Percentiles rank a stretch among this genome's conserved stretches.
phyloP scores from a whole-genome alignment of 2,888 invertebrate species.

The Ectemnius cavifrons region DNA sequence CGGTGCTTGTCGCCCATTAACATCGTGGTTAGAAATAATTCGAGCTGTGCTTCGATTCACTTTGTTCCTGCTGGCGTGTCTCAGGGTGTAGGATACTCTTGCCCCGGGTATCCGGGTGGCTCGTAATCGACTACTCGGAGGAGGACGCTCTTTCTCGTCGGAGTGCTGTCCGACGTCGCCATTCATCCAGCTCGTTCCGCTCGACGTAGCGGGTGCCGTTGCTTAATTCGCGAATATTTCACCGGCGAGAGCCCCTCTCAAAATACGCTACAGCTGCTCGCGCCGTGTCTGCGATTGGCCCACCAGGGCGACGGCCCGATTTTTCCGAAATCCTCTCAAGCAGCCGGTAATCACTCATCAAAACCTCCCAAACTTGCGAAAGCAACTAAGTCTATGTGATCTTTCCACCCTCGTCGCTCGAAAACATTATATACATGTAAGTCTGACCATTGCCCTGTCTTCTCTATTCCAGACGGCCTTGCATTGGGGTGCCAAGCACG shows the following conservation, averaged over 20 bases:
- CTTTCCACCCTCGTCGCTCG: too few species aligned
- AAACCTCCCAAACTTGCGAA: neutral
- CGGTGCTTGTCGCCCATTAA: conserved; percentile 14
- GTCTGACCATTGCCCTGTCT: conserved; percentile 45
- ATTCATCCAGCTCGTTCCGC: conserved; percentile 69
- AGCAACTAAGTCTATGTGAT: too few species aligned
- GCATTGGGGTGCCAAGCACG: conserved; percentile 98
- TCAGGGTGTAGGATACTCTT: conserved; percentile 10
- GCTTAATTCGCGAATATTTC: conserved; percentile 73
- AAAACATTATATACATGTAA: too few species aligned
- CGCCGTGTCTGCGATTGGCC: conserved; percentile 68
- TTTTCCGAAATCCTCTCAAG: conserved; percentile 42
- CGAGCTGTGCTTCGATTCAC: conserved; percentile 39
- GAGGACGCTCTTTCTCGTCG: conserved; percentile 43
- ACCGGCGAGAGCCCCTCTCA: conserved; percentile 63
- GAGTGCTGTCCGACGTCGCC: conserved; percentile 68
- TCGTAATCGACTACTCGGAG: conserved; percentile 46
- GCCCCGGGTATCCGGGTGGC: conserved; percentile 6
- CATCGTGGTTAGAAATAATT: conserved; percentile 36
- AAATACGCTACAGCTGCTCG: conserved; percentile 75
- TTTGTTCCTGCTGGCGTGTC: conserved; percentile 34
- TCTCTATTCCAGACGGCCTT: conserved; percentile 88
- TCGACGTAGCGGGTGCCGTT: conserved; percentile 61
- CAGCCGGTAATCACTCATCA: neutral
- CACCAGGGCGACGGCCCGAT: conserved; percentile 42